Conservation (phyloP, 2,113 vertebrate genomes). For the Leuciscus idus region DNA sequence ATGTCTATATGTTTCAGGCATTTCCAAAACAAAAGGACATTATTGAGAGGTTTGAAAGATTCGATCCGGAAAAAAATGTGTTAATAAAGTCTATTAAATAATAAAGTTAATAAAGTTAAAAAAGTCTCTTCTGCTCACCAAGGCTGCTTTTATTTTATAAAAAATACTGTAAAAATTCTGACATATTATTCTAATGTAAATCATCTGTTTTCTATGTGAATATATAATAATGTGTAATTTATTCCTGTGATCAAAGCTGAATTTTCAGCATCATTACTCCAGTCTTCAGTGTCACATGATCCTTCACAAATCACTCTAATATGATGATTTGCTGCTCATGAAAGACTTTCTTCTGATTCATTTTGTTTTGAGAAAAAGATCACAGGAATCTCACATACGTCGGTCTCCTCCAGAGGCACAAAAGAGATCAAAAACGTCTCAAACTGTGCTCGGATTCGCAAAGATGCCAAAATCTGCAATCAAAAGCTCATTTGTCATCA, state of each 20-base stretch:
- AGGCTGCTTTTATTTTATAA: neutral
- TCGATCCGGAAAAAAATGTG: neutral
- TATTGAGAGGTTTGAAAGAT: neutral
- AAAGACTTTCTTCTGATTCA: no score
- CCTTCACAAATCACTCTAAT: no score
- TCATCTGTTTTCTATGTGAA: neutral
- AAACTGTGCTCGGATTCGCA: neutral
- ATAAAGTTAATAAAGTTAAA: no score
- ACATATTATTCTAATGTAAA: neutral
- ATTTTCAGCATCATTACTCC: no score
- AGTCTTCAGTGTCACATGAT: no score
- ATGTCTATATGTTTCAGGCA: neutral
- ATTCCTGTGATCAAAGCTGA: neutral
- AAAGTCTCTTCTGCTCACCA: neutral
- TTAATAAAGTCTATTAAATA: neutral
- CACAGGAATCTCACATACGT: no score
- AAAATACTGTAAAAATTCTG: neutral
- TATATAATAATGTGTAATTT: neutral
- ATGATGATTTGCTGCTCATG: no score
- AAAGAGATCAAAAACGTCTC: no score
- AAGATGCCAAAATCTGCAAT: neutral
- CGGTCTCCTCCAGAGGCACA: no score
- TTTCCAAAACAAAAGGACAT: neutral
- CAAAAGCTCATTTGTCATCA: neutral
- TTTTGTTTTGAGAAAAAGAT: no score